These are phyloP conservation scores for Phalacrocorax pelagicus DNA, from an alignment of 2,113 vertebrate species.

Conservation along the genomic window DNA sequence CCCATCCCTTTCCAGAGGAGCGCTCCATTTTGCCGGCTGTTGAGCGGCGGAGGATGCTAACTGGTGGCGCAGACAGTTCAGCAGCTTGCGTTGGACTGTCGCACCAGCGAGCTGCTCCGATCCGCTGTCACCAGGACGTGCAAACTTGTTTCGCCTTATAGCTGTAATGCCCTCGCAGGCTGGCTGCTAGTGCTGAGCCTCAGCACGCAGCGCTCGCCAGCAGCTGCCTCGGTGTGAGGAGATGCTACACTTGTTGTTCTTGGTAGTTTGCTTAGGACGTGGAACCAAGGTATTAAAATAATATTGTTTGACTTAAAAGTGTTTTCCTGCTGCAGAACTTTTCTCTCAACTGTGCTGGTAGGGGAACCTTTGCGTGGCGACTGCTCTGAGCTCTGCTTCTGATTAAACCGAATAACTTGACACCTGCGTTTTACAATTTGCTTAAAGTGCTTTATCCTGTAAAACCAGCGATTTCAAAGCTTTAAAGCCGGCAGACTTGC, in stretches of 20 bases:
- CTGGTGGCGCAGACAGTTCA: background rate
- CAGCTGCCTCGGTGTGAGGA: background rate
- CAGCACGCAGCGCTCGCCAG: background rate
- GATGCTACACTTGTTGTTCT: constrained; percentile 14
- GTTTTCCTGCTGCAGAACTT: constrained; percentile 41
- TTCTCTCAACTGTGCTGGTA: background rate
- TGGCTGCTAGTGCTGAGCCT: background rate
- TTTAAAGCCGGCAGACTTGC: constrained; percentile 32
- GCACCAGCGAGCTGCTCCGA: background rate
- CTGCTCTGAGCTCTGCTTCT: constrained; percentile 46
- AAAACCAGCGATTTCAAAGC: constrained; percentile 56
- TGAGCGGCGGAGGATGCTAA: background rate
- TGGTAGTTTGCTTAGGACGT: background rate
- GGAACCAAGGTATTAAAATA: background rate
- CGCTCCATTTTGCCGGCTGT: background rate
- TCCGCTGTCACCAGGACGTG: background rate
- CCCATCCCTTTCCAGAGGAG: background rate
- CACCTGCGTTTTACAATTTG: constrained; percentile 59
- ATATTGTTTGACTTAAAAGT: background rate
- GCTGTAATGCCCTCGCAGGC: background rate
- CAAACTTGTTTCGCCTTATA: background rate
- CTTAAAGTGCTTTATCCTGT: constrained; percentile 57
- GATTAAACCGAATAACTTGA: constrained; percentile 59
- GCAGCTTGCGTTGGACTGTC: background rate
- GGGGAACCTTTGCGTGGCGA: background rate